phyloP scores from a whole-genome alignment of 2,888 invertebrate species.

The Craniophora ligustri region DNA sequence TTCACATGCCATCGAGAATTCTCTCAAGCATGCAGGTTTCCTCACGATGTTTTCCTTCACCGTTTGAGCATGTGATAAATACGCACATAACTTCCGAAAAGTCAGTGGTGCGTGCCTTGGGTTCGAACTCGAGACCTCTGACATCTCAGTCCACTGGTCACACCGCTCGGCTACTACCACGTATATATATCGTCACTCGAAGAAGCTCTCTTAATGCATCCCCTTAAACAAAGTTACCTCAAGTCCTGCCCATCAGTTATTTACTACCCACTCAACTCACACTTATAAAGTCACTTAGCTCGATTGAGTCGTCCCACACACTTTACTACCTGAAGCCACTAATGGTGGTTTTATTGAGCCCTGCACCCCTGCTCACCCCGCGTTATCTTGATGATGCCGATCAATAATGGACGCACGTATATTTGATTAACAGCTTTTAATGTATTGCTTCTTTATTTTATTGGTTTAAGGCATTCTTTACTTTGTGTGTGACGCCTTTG shows the following conservation, averaged over 20 bases:
- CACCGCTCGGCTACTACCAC: no score
- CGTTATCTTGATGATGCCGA: conserved; percentile 35
- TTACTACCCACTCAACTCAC: conserved; percentile 21
- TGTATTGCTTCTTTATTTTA: conserved; percentile 45
- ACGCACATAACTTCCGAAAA: no score
- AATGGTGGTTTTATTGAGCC: conserved; percentile 61
- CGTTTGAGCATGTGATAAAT: no score
- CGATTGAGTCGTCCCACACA: conserved; percentile 52
- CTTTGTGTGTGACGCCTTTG: conserved; percentile 1
- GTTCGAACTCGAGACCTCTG: no score
- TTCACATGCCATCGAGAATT: no score
- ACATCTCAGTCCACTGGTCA: no score
- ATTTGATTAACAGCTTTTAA: conserved; percentile 43
- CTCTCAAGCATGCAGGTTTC: no score
- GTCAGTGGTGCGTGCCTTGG: no score
- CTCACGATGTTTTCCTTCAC: no score
- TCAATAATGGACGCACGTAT: conserved; percentile 51
- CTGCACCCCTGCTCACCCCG: conserved; percentile 23
- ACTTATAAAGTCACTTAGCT: conserved; percentile 52
- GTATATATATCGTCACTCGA: not conserved
- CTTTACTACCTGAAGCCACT: conserved; percentile 64
- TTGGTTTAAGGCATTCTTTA: conserved; percentile 14
- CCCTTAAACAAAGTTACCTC: conserved; percentile 1
- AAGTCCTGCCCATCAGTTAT: conserved; percentile 30
- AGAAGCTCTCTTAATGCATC: not conserved